Evolutionary conservation across 2,888 invertebrate species (phyloP).

Genomic region (Phytoseiulus persimilis): DNA sequence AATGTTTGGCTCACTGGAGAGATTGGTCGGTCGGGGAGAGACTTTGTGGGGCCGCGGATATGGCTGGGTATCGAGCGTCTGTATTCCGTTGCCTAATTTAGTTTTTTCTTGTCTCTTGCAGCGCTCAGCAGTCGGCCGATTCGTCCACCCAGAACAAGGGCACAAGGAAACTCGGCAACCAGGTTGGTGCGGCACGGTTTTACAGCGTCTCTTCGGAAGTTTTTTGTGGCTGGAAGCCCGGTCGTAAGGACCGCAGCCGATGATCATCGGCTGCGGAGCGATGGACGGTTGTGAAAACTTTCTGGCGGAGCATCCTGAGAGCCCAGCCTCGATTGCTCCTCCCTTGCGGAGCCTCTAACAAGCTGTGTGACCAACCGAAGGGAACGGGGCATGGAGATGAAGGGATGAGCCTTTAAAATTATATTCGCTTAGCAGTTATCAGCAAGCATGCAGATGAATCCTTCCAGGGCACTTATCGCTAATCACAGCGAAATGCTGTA

Average conservation of each 20-base stretch:
- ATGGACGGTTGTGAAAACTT: slow-evolving; percentile 33
- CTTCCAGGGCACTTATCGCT: no score
- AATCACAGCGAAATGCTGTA: no score
- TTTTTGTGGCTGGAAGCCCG: not conserved
- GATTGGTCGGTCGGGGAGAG: not conserved
- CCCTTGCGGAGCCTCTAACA: not conserved
- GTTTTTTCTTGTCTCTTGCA: slow-evolving; percentile 50
- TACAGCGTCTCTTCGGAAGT: not conserved
- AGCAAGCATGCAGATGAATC: no score
- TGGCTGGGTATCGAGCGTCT: no score
- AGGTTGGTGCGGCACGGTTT: slow-evolving; percentile 48
- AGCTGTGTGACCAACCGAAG: not conserved
- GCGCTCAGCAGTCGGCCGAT: slow-evolving; percentile 91
- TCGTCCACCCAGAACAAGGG: slow-evolving; percentile 50
- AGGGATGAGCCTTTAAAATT: not conserved
- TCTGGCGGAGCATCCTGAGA: not conserved
- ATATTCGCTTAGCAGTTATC: no score
- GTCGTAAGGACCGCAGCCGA: not conserved
- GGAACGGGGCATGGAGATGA: not conserved
- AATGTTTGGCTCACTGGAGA: not conserved
- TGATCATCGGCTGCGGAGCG: not conserved
- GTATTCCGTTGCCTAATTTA: not conserved
- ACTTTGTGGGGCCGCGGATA: not conserved
- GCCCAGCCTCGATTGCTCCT: not conserved
- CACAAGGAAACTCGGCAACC: slow-evolving; percentile 86